These are phyloP conservation scores for Muricea muricata DNA, from an alignment of 92 coral and sea anemone genomes.

Conservation along the genomic window DNA sequence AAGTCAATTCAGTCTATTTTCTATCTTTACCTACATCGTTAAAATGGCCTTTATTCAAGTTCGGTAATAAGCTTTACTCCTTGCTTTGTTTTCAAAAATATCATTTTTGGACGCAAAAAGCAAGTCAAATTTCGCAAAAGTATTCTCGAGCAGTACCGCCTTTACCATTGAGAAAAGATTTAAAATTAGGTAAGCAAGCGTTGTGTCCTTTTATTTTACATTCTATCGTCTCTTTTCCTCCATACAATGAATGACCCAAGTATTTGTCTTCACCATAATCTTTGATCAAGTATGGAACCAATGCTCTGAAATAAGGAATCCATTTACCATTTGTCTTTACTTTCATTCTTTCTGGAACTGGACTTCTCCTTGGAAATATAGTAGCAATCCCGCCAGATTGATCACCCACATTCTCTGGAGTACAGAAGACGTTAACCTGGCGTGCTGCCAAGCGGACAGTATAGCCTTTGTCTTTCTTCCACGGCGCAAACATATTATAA, in stretches of 20 bases:
- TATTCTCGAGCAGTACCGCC: conserved; percentile 46
- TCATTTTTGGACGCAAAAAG: too few species aligned
- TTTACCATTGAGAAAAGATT: conserved; percentile 15
- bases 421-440: conserved; percentile 43
- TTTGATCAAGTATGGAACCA: conserved; percentile 21
- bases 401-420: conserved; percentile 38
- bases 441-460: not conserved
- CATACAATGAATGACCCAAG: conserved; percentile 56
- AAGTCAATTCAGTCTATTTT: too few species aligned
- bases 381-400: conserved; percentile 33
- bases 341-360: conserved; percentile 37
- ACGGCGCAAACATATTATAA: not conserved
- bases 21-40: too few species aligned
- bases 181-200: too few species aligned
- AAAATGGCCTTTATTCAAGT: too few species aligned
- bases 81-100: too few species aligned
- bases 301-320: conserved; percentile 7
- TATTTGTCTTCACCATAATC: conserved; percentile 24
- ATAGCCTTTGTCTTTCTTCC: too few species aligned
- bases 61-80: too few species aligned
- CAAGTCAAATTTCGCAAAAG: conserved; percentile 35
- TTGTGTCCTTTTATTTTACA: too few species aligned
- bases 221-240: not conserved
- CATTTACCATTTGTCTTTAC: too few species aligned
- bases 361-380: not conserved